These are phyloP conservation scores for Brassicogethes aeneus DNA, from an alignment of 2,888 invertebrate genomes.

Conservation along the genomic window DNA sequence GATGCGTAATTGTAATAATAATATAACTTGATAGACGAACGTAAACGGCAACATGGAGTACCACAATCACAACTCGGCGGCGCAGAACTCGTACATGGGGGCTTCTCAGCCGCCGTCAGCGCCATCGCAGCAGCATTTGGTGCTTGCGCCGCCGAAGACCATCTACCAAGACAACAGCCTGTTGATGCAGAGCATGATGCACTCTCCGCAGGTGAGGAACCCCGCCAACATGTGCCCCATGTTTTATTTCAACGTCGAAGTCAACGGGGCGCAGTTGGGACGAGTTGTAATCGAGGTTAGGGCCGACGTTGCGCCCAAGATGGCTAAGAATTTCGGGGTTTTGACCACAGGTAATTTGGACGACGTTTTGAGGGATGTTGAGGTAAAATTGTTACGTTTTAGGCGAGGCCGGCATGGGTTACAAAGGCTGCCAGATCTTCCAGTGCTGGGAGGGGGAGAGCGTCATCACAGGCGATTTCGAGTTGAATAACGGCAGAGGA, in stretches of 20 bases:
- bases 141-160: slow-evolving; percentile 36
- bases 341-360: slow-evolving; percentile 61
- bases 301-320: slow-evolving; percentile 69
- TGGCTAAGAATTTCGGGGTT: slow-evolving; percentile 70
- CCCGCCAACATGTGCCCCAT: slow-evolving; percentile 55
- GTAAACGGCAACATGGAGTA: slow-evolving; percentile 43
- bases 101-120: no score
- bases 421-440: slow-evolving; percentile 71
- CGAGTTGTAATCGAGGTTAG: slow-evolving; percentile 69
- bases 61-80: slow-evolving; percentile 38
- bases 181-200: slow-evolving; percentile 39
- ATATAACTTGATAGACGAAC: no score
- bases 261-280: slow-evolving; percentile 57
- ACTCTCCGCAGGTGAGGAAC: slow-evolving; percentile 47
- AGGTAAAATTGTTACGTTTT: no score
- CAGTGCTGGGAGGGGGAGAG: slow-evolving; percentile 79
- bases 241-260: slow-evolving; percentile 66
- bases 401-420: slow-evolving; percentile 68
- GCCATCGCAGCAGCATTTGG: slow-evolving; percentile 27
- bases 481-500: slow-evolving; percentile 71
- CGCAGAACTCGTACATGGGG: slow-evolving; percentile 32
- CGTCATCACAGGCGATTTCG: slow-evolving; percentile 74
- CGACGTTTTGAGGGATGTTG: no score
- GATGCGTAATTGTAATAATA: no score
- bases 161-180: slow-evolving; percentile 37